Evolutionary conservation across 1,140 invertebrate species (phyloP).

Genomic region (Saccostrea cuccullata): DNA sequence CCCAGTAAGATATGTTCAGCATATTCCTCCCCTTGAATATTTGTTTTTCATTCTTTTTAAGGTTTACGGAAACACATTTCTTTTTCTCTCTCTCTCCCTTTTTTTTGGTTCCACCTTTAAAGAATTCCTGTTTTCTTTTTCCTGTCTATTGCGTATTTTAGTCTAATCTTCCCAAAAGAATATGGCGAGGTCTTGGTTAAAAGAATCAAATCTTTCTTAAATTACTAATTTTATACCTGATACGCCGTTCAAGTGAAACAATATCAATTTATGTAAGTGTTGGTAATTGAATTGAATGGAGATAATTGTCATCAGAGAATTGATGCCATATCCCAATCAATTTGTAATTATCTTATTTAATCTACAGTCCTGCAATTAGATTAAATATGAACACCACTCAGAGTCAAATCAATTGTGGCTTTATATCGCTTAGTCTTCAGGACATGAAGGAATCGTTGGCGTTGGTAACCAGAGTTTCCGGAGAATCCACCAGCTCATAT

Average conservation of each 20-base stretch:
- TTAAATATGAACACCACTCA: conserved; percentile 43
- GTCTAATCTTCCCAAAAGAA: too few relatives aligned
- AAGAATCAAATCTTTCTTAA: neutral
- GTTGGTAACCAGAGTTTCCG: conserved; percentile 3
- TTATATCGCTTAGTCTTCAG: conserved; percentile 27
- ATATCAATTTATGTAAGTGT: conserved; percentile 53
- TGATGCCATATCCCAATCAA: conserved; percentile 45
- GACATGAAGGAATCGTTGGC: neutral
- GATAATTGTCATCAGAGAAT: conserved; percentile 46
- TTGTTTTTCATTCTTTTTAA: too few relatives aligned
- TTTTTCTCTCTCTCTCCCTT: too few relatives aligned
- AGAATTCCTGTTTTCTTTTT: too few relatives aligned
- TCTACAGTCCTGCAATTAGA: conserved; percentile 46
- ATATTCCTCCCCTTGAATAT: too few relatives aligned
- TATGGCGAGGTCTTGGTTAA: too few relatives aligned
- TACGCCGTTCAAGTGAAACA: conserved; percentile 19
- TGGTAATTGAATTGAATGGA: conserved; percentile 49
- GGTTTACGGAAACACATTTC: too few relatives aligned
- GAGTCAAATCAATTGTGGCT: conserved; percentile 21
- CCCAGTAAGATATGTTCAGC: too few relatives aligned
- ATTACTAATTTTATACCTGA: neutral
- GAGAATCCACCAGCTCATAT: neutral
- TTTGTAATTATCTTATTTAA: conserved; percentile 56
- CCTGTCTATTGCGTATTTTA: too few relatives aligned
- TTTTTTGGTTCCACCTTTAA: too few relatives aligned